Evolutionary conservation across 2,113 vertebrate species (phyloP).

Genomic region (Cnemophilus loriae): DNA sequence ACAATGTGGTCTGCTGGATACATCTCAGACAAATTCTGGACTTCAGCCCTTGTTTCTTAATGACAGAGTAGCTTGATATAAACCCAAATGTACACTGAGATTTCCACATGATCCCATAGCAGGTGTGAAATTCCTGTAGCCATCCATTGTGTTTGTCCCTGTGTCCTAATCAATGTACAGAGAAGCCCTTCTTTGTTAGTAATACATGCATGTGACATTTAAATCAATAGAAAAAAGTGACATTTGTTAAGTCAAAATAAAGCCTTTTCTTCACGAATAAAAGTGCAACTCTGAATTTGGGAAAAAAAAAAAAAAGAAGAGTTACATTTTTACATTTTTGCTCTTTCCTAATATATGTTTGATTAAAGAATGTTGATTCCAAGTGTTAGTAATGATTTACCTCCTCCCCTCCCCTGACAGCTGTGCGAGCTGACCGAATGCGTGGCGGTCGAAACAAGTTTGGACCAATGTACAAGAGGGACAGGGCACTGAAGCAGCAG

Average conservation of each 20-base stretch:
- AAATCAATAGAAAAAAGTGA: not conserved
- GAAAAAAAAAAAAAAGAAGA: not conserved
- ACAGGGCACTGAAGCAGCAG: slow-evolving; percentile 95
- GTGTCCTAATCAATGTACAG: not conserved
- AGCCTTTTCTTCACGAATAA: not conserved
- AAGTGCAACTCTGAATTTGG: not conserved
- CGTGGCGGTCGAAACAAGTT: slow-evolving; percentile 97
- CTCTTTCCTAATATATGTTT: not conserved
- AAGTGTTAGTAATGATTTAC: not conserved
- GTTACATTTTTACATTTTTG: not conserved
- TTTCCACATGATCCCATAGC: slow-evolving; percentile 30
- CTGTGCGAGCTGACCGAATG: slow-evolving; percentile 96
- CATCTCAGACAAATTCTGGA: slow-evolving; percentile 33
- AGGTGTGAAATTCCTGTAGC: slow-evolving; percentile 52
- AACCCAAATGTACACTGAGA: slow-evolving; percentile 31
- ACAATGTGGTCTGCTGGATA: slow-evolving; percentile 14
- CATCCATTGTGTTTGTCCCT: slow-evolving; percentile 17
- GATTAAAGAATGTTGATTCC: not conserved
- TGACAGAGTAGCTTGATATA: slow-evolving; percentile 29
- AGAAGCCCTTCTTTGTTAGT: not conserved
- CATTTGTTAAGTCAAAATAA: slow-evolving; percentile 3
- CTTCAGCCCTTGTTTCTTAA: slow-evolving; percentile 49
- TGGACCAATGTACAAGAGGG: slow-evolving; percentile 99
- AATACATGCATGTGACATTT: slow-evolving; percentile 25
- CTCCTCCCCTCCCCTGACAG: slow-evolving; percentile 60